A percentile compares a stretch with the other conserved stretches of the same genome.
phyloP scores from a whole-genome alignment of 1,140 invertebrate genomes.

The Lycorma delicatula region DNA sequence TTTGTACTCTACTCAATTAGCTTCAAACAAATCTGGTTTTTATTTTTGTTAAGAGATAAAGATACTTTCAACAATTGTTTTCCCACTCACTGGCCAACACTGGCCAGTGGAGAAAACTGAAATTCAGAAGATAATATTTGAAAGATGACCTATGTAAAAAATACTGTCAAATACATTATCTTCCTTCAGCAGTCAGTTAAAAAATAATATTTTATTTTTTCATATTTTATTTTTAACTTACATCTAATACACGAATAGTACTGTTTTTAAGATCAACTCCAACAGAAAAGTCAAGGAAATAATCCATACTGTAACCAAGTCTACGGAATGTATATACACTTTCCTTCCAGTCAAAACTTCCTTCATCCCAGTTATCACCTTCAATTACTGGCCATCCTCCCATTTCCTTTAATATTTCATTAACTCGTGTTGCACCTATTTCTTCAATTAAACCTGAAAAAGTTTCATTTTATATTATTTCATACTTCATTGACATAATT shows the following conservation, averaged over 20 bases:
- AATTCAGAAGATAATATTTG: background rate
- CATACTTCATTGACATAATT: too few species aligned
- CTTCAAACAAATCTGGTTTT: too few species aligned
- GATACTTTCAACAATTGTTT: too few species aligned
- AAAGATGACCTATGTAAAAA: too few species aligned
- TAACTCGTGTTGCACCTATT: slow-evolving; percentile 58
- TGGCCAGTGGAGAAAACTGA: background rate
- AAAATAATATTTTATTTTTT: background rate
- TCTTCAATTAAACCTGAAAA: slow-evolving; percentile 59
- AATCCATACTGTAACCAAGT: slow-evolving; percentile 78
- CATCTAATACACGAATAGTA: slow-evolving; percentile 74
- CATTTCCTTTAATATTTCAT: slow-evolving; percentile 59
- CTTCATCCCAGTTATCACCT: slow-evolving; percentile 62
- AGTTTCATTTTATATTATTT: too few species aligned
- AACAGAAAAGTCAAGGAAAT: slow-evolving; percentile 87
- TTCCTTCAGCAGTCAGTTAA: too few species aligned
- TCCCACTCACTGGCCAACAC: too few species aligned
- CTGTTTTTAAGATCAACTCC: slow-evolving; percentile 87
- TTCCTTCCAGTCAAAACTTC: slow-evolving; percentile 68
- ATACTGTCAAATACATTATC: too few species aligned
- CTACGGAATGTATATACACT: slow-evolving; percentile 70
- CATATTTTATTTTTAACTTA: slow-evolving; percentile 43
- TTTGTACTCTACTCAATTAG: too few species aligned
- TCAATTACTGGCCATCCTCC: slow-evolving; percentile 88
- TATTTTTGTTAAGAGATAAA: too few species aligned